Conservation (phyloP, 1,140 invertebrate genomes). For the Odontomachus brunneus region DNA sequence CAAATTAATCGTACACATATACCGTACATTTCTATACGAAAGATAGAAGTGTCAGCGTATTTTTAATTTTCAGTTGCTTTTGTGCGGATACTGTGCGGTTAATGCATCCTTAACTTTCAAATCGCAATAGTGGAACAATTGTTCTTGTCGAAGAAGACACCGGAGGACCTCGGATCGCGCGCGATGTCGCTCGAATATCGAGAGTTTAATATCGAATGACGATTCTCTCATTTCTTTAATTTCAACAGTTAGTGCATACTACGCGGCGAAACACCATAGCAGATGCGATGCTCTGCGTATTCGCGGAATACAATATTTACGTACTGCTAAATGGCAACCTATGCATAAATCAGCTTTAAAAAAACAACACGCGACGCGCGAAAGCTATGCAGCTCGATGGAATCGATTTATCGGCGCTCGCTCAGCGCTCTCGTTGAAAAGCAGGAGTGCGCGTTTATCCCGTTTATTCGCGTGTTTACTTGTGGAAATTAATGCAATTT, state of each 20-base stretch:
- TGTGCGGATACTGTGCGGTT: too few relatives aligned
- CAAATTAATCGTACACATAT: too few relatives aligned
- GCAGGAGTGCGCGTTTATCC: neutral
- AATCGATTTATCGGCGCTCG: conserved; percentile 34
- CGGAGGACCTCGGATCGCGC: too few relatives aligned
- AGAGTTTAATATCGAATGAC: too few relatives aligned
- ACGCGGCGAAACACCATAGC: too few relatives aligned
- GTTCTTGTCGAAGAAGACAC: too few relatives aligned
- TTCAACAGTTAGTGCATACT: neutral
- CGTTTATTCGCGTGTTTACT: conserved; percentile 24
- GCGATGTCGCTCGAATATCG: too few relatives aligned
- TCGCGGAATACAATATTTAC: neutral
- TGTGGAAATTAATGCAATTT: conserved; percentile 16
- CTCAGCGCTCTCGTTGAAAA: conserved; percentile 5
- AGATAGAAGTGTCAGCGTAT: too few relatives aligned
- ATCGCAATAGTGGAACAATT: neutral
- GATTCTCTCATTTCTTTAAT: neutral
- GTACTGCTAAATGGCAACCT: neutral
- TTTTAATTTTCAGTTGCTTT: too few relatives aligned
- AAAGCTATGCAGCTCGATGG: neutral
- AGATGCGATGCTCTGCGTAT: neutral
- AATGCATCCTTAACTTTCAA: conserved; percentile 2
- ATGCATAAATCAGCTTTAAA: conserved; percentile 24
- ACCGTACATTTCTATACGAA: too few relatives aligned
- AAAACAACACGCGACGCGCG: neutral